Evolutionary conservation across 2,888 invertebrate species (phyloP).

Genomic region (Eucriotettix oculatus): DNA sequence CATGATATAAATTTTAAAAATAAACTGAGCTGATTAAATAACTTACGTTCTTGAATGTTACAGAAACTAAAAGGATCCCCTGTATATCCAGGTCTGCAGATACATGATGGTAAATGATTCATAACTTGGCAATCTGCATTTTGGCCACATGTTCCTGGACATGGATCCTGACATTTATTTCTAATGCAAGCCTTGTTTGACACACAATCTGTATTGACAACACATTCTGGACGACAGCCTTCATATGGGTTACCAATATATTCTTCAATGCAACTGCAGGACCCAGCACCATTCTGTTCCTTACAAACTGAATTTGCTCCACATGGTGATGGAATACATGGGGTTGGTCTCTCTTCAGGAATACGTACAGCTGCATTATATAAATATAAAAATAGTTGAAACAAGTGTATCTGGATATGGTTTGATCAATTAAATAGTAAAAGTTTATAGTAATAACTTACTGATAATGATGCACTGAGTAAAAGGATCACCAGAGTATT

Average conservation of each 20-base stretch:
- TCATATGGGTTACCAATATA: constrained; percentile 22
- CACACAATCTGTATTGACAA: constrained; percentile 23
- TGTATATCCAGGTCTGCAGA: constrained; percentile 47
- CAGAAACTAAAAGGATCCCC: constrained; percentile 63
- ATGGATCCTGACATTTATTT: constrained; percentile 63
- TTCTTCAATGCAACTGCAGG: constrained; percentile 14
- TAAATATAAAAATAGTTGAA: too few species aligned
- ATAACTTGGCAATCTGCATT: constrained; percentile 58
- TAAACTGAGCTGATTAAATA: background rate
- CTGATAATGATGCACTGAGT: constrained; percentile 16
- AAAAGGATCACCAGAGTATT: constrained; percentile 24
- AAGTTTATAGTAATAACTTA: background rate
- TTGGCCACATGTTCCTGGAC: constrained; percentile 54
- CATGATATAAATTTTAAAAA: too few species aligned
- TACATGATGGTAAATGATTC: constrained; percentile 59
- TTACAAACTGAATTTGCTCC: constrained; percentile 24
- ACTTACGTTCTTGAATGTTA: constrained; percentile 21
- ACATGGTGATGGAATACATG: constrained; percentile 40
- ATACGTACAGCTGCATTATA: background rate
- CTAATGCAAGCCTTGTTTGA: constrained; percentile 54
- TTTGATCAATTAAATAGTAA: background rate
- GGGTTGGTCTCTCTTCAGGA: constrained; percentile 24
- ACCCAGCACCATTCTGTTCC: constrained; percentile 29
- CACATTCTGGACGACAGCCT: constrained; percentile 17
- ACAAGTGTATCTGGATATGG: too few species aligned